Base-by-base conservation (phyloP, 2,113 vertebrate genomes). In the Phalacrocorax pelagicus region DNA sequence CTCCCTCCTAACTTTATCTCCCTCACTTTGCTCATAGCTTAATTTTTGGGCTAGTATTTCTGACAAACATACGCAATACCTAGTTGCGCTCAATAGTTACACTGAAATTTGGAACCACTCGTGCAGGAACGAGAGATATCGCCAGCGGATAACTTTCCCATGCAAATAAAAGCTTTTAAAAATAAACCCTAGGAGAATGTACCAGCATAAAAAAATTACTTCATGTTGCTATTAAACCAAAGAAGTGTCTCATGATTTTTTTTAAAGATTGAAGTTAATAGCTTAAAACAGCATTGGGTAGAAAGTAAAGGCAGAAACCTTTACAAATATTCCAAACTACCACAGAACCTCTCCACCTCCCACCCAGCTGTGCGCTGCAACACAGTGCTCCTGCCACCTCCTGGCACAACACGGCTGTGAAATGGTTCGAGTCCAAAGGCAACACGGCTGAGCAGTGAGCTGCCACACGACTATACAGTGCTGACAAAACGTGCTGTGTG, bases 51-150 rank as follows among this genome's bases (percentile, higher is more conserved):
- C 54, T 5, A 32, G 6, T 34, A 26, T 71, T 71, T 82, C 58
- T 49, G 46, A 24, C 36, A 12, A 32, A 34, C 15, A 21, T 4
- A 49, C 0, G 2, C 38, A 29, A 29, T 4, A 59, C 6, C 20
- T 13, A 34, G 26, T 44, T 44, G 42, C 42, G 42, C 15, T 44
- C 42, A 44, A 44, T 19, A n/a, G 30, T 13, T 26, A 59, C 40
- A 9, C 0, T 6, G 12, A 14, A 11, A 78, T 9, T 5, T 15
- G 19, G 12, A 52, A n/a, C 51, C 32, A n/a, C 44, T 27, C 2
- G 0, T 9, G 26, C 34, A 55, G 57, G 29, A 59, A 30, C 12
- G 47, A 42, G 8, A 38, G 49, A 23, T 18, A 11, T 17, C 51
- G 57, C 57, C 54, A 69, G n/a, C 0, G 1, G 30, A 44, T n/a